Conservation (phyloP, 2,888 invertebrate species). For the Tetanocera ferruginea region DNA sequence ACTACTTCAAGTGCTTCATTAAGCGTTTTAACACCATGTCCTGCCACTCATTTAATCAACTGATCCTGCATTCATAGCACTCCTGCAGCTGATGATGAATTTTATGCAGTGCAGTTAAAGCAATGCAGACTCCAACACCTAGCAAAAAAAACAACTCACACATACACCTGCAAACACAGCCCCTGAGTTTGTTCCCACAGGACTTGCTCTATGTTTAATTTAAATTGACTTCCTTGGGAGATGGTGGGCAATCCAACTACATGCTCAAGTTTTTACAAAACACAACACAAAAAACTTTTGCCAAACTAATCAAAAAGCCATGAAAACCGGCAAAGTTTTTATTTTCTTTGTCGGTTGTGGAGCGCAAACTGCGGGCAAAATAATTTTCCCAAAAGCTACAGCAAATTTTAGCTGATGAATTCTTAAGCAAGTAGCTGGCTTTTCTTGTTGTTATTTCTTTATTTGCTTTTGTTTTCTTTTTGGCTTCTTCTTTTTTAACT, state of each 20-base stretch:
- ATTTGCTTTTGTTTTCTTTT: background rate
- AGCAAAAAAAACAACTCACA: background rate
- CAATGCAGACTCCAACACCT: background rate
- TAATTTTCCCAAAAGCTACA: conserved; percentile 15
- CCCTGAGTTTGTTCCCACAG: background rate
- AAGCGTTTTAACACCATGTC: conserved; percentile 35
- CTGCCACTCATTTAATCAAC: conserved; percentile 30
- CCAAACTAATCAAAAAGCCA: conserved; percentile 38
- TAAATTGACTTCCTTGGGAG: conserved; percentile 34
- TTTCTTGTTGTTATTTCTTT: conserved; percentile 3
- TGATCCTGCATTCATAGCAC: background rate
- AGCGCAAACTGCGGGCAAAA: background rate
- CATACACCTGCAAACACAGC: background rate
- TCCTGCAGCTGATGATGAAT: background rate
- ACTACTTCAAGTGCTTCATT: conserved; percentile 38
- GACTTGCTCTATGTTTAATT: conserved; percentile 35
- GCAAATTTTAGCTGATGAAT: conserved; percentile 33
- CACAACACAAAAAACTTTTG: conserved; percentile 31
- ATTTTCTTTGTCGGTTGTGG: conserved; percentile 11
- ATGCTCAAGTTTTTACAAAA: background rate
- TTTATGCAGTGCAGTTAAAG: background rate
- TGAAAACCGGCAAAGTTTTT: conserved; percentile 35
- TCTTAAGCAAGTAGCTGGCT: conserved; percentile 29
- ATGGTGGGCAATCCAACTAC: background rate
- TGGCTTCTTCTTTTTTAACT: background rate